phyloP scores from a whole-genome alignment of 1,140 invertebrate genomes.

The Rhyzopertha dominica region DNA sequence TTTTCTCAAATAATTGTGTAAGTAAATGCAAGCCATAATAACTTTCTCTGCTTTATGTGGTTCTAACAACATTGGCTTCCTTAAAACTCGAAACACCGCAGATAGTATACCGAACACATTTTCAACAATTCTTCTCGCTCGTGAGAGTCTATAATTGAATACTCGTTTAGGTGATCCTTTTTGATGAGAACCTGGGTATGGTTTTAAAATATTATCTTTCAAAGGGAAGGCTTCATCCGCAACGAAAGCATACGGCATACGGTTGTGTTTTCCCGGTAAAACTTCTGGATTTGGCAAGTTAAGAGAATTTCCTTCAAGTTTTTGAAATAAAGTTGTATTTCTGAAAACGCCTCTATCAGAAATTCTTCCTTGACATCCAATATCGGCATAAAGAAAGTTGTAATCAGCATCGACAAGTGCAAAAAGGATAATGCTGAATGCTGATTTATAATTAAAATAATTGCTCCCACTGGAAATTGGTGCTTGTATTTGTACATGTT shows the following conservation, averaged over 20 bases:
- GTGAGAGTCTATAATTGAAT: conserved; percentile 39
- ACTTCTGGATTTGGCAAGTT: conserved; percentile 11
- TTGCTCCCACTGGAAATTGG: conserved; percentile 43
- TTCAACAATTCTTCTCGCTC: conserved; percentile 42
- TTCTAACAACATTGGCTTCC: conserved; percentile 28
- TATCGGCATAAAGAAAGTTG: conserved; percentile 46
- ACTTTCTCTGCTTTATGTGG: background rate
- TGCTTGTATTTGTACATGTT: conserved; percentile 45
- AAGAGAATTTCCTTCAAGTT: conserved; percentile 12
- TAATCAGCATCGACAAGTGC: conserved; percentile 49
- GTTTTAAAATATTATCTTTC: conserved; percentile 39
- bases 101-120: conserved; percentile 28
- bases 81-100: conserved; percentile 12
- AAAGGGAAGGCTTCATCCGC: conserved; percentile 36
- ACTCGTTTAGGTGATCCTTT: conserved; percentile 30
- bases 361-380: conserved; percentile 30
- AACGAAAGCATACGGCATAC: conserved; percentile 31
- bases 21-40: conserved; percentile 9
- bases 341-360: conserved; percentile 39
- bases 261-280: conserved; percentile 21
- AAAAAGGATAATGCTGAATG: conserved; percentile 49
- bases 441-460: conserved; percentile 51
- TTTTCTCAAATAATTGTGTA: conserved; percentile 16
- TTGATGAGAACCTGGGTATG: conserved; percentile 32
- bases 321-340: conserved; percentile 26